phyloP scores from a whole-genome alignment of 23 tunicate genomes.

The Halocynthia roretzi region DNA sequence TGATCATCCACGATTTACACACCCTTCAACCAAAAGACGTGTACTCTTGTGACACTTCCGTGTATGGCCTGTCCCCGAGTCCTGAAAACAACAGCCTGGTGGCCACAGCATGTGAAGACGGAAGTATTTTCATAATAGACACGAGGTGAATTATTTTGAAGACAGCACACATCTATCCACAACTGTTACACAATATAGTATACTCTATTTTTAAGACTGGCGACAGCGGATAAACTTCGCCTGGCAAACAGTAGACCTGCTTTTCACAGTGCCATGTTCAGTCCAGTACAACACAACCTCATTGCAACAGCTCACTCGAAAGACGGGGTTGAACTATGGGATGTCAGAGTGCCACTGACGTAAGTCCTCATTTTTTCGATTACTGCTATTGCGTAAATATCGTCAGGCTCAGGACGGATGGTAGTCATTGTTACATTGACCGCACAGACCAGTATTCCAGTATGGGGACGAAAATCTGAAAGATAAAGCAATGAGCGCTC shows the following conservation, averaged over 20 bases:
- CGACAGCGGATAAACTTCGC: slow-evolving; percentile 23
- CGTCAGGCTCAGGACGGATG: background rate
- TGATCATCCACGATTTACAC: slow-evolving; percentile 53
- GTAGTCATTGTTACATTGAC: background rate
- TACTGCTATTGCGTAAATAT: background rate
- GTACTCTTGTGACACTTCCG: slow-evolving; percentile 35
- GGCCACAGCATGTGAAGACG: slow-evolving; percentile 77
- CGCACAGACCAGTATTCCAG: slow-evolving; percentile 25
- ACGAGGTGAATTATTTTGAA: slow-evolving; percentile 27
- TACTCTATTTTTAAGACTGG: background rate
- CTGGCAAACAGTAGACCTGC: slow-evolving; percentile 32
- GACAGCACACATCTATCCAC: background rate
- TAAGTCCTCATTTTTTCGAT: slow-evolving; percentile 5
- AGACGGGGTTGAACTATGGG: slow-evolving; percentile 78
- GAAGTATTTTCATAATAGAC: slow-evolving; percentile 50
- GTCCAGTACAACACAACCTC: slow-evolving; percentile 52
- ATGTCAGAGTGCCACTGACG: slow-evolving; percentile 62
- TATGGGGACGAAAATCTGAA: slow-evolving; percentile 22
- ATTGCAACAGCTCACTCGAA: slow-evolving; percentile 58
- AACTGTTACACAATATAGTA: no score
- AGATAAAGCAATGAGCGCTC: slow-evolving; percentile 72
- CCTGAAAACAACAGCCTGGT: slow-evolving; percentile 36
- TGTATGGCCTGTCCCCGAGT: slow-evolving; percentile 57
- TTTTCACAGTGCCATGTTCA: slow-evolving; percentile 68
- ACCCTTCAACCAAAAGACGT: slow-evolving; percentile 35